phyloP scores from a whole-genome alignment of 2,797 vertebrate genomes.

The Hyperoplus lanceolatus region DNA sequence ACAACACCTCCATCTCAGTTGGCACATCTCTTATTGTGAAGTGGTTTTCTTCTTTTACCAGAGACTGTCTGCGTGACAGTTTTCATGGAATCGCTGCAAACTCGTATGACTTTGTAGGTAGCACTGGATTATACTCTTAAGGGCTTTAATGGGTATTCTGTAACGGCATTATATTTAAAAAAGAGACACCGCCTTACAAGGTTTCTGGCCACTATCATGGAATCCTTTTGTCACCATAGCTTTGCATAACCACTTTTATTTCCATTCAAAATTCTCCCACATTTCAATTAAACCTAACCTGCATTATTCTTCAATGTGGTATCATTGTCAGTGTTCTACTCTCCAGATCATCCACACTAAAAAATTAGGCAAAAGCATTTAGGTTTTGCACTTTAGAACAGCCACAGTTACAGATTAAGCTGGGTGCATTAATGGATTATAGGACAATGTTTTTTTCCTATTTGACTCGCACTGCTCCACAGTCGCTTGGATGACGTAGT shows the following conservation, averaged over 20 bases:
- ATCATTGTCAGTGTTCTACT: slow-evolving; percentile 42
- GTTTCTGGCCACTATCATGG: neutral
- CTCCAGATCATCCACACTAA: slow-evolving; percentile 51
- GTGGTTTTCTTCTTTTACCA: slow-evolving; percentile 24
- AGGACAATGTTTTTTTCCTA: slow-evolving; percentile 71
- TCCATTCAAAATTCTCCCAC: slow-evolving; percentile 14
- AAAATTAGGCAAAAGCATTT: slow-evolving; percentile 70
- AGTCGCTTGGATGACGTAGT: slow-evolving; percentile 58
- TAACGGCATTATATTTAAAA: slow-evolving; percentile 68
- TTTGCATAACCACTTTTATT: slow-evolving; percentile 33
- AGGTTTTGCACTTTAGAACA: slow-evolving; percentile 77
- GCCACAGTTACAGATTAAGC: slow-evolving; percentile 82
- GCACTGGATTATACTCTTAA: slow-evolving; percentile 78
- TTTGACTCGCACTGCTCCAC: slow-evolving; percentile 64
- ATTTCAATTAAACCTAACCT: slow-evolving; percentile 42
- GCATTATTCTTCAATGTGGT: slow-evolving; percentile 41
- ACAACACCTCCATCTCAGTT: slow-evolving; percentile 58
- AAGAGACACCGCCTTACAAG: slow-evolving; percentile 42
- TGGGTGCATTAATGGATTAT: slow-evolving; percentile 84
- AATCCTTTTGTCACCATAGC: slow-evolving; percentile 46
- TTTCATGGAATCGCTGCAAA: slow-evolving; percentile 58
- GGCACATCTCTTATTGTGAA: slow-evolving; percentile 5
- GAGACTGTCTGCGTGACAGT: slow-evolving; percentile 48
- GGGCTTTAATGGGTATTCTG: slow-evolving; percentile 76
- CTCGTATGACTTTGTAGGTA: slow-evolving; percentile 69